Percentiles rank a stretch among this genome's conserved stretches.
Evolutionary conservation across 2,888 invertebrate genomes (phyloP).

Genomic region (Scaptomyza parva): DNA sequence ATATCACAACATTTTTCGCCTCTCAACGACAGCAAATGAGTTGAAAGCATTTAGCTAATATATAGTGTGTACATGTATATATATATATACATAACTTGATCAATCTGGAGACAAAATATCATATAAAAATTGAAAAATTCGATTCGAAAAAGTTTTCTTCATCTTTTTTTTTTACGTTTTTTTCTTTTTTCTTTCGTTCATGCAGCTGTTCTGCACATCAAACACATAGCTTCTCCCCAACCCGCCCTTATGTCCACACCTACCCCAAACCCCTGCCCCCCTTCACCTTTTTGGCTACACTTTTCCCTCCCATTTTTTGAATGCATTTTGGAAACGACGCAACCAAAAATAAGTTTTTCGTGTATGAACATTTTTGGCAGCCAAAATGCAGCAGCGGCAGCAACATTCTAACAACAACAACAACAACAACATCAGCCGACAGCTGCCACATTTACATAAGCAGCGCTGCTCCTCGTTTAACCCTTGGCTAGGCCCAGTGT

Average conservation of each 20-base stretch:
- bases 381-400: conserved; percentile 35
- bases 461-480: conserved; percentile 56
- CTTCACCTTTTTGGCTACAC: not conserved
- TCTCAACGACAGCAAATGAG: conserved; percentile 43
- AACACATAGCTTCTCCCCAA: not conserved
- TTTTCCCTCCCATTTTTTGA: conserved; percentile 23
- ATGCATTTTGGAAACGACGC: conserved; percentile 67
- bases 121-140: not conserved
- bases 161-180: conserved; percentile 54
- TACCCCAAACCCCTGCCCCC: not conserved
- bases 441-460: conserved; percentile 63
- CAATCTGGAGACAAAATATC: conserved; percentile 8
- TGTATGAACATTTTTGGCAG: conserved; percentile 53
- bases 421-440: conserved; percentile 13
- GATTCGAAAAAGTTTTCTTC: not conserved
- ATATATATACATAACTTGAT: conserved; percentile 4
- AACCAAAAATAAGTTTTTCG: conserved; percentile 69
- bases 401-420: conserved; percentile 22
- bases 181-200: conserved; percentile 60
- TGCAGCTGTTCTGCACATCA: conserved; percentile 62
- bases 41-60: conserved; percentile 47
- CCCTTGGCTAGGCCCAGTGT: conserved; percentile 55
- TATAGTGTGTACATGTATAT: conserved; percentile 2
- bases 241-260: not conserved
- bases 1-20: conserved; percentile 44